Evolutionary conservation across 2,797 vertebrate species (phyloP).

Genomic region (Limnodromus scolopaceus): DNA sequence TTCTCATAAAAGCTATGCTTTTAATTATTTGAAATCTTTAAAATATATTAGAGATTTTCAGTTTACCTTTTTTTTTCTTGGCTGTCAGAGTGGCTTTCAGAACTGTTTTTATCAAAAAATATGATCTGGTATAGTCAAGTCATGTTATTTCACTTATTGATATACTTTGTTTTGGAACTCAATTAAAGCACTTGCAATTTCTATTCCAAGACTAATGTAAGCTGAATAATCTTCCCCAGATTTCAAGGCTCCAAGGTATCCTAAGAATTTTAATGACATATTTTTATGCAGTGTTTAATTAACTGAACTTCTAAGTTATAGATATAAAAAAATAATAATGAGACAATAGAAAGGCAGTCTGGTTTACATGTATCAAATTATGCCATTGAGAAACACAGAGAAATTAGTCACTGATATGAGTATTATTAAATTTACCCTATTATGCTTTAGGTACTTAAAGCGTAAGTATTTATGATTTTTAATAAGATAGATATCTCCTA

Average conservation of each 20-base stretch:
- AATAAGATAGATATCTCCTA: background rate
- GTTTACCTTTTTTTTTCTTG: background rate
- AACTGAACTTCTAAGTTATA: background rate
- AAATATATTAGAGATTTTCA: background rate
- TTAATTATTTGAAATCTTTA: background rate
- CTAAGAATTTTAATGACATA: background rate
- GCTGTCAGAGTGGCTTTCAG: background rate
- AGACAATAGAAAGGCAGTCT: background rate
- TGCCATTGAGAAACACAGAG: background rate
- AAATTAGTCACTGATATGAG: background rate
- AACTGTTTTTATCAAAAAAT: background rate
- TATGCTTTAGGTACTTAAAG: background rate
- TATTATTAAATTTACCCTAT: background rate
- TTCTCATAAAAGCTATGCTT: background rate
- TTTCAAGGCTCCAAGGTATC: background rate
- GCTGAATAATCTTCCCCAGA: background rate
- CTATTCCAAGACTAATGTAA: background rate
- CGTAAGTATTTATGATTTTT: background rate
- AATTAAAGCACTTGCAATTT: background rate
- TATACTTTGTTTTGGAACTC: background rate
- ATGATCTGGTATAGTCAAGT: background rate
- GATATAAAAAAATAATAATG: background rate
- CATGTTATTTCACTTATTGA: background rate
- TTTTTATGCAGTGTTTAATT: background rate
- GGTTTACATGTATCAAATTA: background rate